Conservation (phyloP, 2,113 vertebrate species). For the Sprattus sprattus region DNA sequence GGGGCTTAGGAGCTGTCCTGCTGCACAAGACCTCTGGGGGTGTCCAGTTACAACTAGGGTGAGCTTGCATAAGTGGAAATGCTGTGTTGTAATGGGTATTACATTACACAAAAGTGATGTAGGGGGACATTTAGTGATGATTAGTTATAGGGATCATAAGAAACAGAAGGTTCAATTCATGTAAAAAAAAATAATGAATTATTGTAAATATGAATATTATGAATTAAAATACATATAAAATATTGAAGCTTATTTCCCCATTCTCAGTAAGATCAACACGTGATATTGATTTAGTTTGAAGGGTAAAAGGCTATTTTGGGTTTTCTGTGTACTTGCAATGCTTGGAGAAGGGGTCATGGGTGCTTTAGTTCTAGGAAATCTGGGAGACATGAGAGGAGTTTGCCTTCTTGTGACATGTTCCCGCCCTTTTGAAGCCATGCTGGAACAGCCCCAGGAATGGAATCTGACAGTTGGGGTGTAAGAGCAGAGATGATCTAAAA, state of each 20-base stretch:
- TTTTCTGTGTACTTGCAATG: conserved; percentile 17
- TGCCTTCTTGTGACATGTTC: not conserved
- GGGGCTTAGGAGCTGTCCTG: not conserved
- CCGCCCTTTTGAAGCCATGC: conserved; percentile 31
- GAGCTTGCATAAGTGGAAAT: not conserved
- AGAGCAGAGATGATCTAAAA: no score
- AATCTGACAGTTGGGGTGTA: not conserved
- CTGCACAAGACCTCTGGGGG: not conserved
- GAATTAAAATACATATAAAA: no score
- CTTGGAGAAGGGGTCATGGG: conserved; percentile 20
- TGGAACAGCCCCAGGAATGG: conserved; percentile 23
- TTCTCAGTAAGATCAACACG: not conserved
- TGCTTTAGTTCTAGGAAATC: conserved; percentile 35
- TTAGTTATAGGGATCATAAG: not conserved
- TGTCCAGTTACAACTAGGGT: not conserved
- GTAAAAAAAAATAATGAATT: no score
- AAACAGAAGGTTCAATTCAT: not conserved
- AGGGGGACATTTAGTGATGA: not conserved
- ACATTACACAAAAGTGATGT: not conserved
- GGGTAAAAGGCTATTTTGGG: not conserved
- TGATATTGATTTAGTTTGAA: not conserved
- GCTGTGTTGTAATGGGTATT: not conserved
- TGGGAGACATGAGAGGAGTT: not conserved
- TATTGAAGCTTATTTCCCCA: not conserved
- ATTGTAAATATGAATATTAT: no score